Conservation (phyloP, 2,113 vertebrate genomes). For the Plotosus lineatus region DNA sequence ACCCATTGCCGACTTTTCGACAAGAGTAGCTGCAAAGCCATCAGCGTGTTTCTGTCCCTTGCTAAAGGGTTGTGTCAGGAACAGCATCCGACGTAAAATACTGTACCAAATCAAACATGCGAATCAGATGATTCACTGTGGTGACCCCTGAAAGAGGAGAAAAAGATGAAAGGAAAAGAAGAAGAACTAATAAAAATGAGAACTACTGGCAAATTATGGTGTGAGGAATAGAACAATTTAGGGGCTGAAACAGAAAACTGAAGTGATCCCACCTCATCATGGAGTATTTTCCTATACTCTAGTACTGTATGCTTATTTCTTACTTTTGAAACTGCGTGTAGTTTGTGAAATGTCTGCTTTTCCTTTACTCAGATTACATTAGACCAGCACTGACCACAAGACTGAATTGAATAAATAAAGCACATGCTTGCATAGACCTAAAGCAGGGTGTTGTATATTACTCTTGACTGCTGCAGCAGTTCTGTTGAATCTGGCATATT, state of each 20-base stretch:
- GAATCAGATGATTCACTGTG: no score
- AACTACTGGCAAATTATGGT: neutral
- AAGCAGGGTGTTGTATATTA: neutral
- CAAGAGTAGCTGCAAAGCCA: no score
- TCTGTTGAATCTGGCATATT: no score
- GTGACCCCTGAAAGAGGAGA: no score
- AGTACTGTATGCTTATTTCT: no score
- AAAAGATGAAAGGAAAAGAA: no score
- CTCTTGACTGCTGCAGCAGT: neutral
- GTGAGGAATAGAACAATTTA: neutral
- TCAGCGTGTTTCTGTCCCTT: no score
- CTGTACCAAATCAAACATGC: no score
- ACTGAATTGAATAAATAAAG: neutral
- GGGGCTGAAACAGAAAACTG: neutral
- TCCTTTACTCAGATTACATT: neutral
- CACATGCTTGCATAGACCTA: neutral
- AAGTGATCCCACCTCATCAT: neutral
- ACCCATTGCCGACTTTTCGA: no score
- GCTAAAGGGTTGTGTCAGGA: no score
- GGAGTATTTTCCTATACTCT: neutral
- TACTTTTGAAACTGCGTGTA: neutral
- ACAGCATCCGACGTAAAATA: no score
- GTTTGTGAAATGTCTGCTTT: neutral
- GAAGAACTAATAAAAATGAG: neutral
- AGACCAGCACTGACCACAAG: neutral